Base-by-base conservation (phyloP, 2,888 invertebrate species). In the Tipula confusa region DNA sequence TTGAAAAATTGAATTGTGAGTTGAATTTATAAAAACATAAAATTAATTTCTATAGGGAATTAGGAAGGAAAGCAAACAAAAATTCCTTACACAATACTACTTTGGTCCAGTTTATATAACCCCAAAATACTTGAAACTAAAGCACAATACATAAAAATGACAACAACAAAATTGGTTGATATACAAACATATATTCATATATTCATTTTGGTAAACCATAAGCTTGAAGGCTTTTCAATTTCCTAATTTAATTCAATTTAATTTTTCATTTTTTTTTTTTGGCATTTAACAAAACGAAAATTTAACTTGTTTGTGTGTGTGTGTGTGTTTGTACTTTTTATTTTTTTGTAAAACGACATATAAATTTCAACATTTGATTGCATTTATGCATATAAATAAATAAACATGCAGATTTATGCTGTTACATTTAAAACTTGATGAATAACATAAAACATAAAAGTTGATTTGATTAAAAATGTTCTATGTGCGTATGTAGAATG, bases 191-290 rank as follows among this genome's bases (percentile, higher is more conserved):
- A n/a, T n/a, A n/a, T n/a, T n/a, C n/a, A n/a, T n/a, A n/a, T n/a
- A n/a, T n/a, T n/a, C n/a, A n/a, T n/a, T 64, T 43, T 43, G 24
- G 64, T 64, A 64, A 64, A 64, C 64, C 64, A 64, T 64, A 64
- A 64, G 64, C 64, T 64, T 64, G 18, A 64, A 64, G 64, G 64
- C 64, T 64, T 64, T 64, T 64, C 24, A 9, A 64, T 64, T 64
- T 64, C 64, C 24, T 64, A 64, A 64, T 64, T 64, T 64, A 64
- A 64, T 24, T 64, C 64, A 64, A 64, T 64, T 64, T 7, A 24
- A 64, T 64, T 64, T 64, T 64, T 64, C 18, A 24, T 64, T n/a
- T n/a, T n/a, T n/a, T n/a, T n/a, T n/a, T n/a, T n/a, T n/a, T n/a
- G n/a, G n/a, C n/a, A 24, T 2, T 7, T 9, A 64, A 9, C 24